A percentile compares a stretch with the other conserved stretches of the same genome.
Evolutionary conservation across 1,140 invertebrate genomes (phyloP).

Genomic region (Drosophila funebris): DNA sequence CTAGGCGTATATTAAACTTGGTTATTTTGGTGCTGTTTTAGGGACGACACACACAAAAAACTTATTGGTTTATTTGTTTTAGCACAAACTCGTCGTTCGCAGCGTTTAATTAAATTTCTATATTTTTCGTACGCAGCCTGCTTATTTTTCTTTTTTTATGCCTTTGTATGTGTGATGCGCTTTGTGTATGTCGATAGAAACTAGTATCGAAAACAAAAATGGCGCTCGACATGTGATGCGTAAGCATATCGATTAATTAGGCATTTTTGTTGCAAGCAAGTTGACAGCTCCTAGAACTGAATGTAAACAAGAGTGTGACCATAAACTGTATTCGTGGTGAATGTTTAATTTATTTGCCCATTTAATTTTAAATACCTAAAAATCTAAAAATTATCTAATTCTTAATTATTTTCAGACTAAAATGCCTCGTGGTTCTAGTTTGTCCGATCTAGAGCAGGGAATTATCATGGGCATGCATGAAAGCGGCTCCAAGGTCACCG

Average conservation of each 20-base stretch:
- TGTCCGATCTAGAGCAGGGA: too few relatives aligned
- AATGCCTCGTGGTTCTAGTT: too few relatives aligned
- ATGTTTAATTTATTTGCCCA: too few relatives aligned
- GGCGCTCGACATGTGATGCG: conserved; percentile 52
- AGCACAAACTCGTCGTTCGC: conserved; percentile 41
- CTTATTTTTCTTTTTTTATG: conserved; percentile 66
- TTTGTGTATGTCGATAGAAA: conserved; percentile 49
- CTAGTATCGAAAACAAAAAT: conserved; percentile 48
- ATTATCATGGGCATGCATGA: too few relatives aligned
- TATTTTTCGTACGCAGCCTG: conserved; percentile 53
- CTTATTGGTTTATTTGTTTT: conserved; percentile 21
- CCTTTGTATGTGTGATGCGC: conserved; percentile 66
- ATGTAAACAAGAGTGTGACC: conserved; percentile 34
- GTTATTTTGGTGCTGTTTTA: conserved; percentile 71
- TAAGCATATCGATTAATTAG: conserved; percentile 36
- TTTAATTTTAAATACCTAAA: too few relatives aligned
- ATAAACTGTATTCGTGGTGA: background rate
- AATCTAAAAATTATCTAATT: too few relatives aligned
- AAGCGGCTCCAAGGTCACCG: too few relatives aligned
- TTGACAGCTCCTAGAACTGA: background rate
- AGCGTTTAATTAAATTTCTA: conserved; percentile 38
- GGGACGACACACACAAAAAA: conserved; percentile 39
- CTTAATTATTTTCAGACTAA: too few relatives aligned
- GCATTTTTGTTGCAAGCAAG: conserved; percentile 17
- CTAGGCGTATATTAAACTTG: conserved; percentile 77